A percentile compares a stretch with the other conserved stretches of the same genome.
phyloP scores from a whole-genome alignment of 2,797 vertebrate genomes.

The Zenarchopterus dispar region DNA sequence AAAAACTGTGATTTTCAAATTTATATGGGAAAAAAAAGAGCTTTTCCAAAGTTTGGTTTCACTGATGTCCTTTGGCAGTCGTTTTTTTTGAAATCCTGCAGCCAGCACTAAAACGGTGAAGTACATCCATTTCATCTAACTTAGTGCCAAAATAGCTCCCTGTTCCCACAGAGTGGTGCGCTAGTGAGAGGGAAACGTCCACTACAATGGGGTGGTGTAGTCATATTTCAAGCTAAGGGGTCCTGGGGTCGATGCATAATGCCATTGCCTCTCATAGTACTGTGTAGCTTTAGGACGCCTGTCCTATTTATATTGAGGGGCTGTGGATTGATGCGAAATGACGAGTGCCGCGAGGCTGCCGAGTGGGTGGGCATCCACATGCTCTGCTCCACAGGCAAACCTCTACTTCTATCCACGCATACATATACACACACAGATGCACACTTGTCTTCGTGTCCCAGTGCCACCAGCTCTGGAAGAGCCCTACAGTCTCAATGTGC shows the following conservation, averaged over 20 bases:
- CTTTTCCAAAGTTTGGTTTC: constrained; percentile 2
- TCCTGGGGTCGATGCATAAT: constrained; percentile 71
- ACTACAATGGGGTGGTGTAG: constrained; percentile 51
- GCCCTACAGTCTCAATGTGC: constrained; percentile 76
- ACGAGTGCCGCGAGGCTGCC: constrained; percentile 80
- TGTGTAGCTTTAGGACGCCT: constrained; percentile 78
- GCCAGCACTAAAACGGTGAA: constrained; percentile 3
- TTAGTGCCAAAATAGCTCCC: constrained; percentile 21
- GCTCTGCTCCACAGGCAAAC: constrained; percentile 77
- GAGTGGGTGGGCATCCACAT: constrained; percentile 82
- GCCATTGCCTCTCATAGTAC: constrained; percentile 68
- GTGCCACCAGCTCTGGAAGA: constrained; percentile 75
- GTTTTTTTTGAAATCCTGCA: constrained; percentile 6
- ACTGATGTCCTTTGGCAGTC: background rate
- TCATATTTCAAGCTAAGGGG: constrained; percentile 65
- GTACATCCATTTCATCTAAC: constrained; percentile 13
- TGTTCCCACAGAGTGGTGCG: constrained; percentile 28
- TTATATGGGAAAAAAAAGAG: background rate
- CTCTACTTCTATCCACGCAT: constrained; percentile 53
- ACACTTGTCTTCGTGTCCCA: constrained; percentile 75
- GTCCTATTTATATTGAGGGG: constrained; percentile 85
- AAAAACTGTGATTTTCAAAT: constrained; percentile 1
- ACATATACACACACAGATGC: constrained; percentile 54
- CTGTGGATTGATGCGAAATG: constrained; percentile 85
- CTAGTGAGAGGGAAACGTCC: constrained; percentile 37